Percentiles rank a stretch among this genome's conserved stretches.
Conservation (phyloP, 2,888 invertebrate species). For the Mesorhabditis belari region DNA sequence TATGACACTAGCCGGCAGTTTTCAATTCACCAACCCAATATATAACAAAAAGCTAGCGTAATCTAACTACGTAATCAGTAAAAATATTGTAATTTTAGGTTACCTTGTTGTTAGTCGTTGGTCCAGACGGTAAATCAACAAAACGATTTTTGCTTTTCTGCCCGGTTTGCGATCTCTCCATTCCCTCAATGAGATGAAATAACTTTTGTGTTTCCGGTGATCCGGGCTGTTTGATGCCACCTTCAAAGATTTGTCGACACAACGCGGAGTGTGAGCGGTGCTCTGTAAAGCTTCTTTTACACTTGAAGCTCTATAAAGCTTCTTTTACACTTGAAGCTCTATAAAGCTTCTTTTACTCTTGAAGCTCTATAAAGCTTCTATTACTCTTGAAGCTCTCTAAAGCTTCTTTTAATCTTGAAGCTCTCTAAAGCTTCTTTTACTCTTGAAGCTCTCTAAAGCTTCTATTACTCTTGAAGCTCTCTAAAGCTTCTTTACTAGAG, state of each 20-base stretch:
- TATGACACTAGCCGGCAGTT: no score
- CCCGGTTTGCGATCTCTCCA: constrained; percentile 16
- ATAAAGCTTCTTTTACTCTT: not conserved
- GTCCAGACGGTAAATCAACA: constrained; percentile 3
- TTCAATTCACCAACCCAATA: not conserved
- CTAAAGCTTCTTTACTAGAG: no score
- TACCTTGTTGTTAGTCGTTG: constrained; percentile 11
- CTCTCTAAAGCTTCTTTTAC: no score
- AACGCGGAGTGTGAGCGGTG: constrained; percentile 3
- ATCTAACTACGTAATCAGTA: no score
- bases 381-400: no score
- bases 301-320: not conserved
- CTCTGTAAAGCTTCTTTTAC: not conserved
- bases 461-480: no score
- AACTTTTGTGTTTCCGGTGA: constrained; percentile 31
- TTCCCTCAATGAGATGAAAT: constrained; percentile 30
- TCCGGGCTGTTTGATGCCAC: constrained; percentile 2
- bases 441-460: no score
- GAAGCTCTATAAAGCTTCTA: no score
- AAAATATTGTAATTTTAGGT: no score
- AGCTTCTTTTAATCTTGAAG: no score
- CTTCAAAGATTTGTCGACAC: constrained; percentile 6
- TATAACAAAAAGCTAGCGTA: not conserved
- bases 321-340: not conserved
- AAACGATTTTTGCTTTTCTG: constrained; percentile 9